Conservation (phyloP, 2,113 vertebrate genomes). For the Pampusana beccarii region DNA sequence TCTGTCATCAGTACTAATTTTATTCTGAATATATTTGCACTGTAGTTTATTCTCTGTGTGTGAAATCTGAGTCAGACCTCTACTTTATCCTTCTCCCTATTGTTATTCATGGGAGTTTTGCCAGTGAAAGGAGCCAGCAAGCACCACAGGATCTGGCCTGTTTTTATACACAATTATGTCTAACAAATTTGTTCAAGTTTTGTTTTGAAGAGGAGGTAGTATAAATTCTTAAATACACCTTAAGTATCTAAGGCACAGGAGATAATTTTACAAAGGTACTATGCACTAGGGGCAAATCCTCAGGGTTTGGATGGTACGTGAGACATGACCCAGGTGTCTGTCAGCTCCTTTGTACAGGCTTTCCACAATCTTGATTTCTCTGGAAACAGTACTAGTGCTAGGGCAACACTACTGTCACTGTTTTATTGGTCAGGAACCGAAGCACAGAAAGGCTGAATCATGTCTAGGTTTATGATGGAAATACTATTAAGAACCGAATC, state of each 20-base stretch:
- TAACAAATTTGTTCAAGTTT: not conserved
- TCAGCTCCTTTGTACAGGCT: rapidly evolving
- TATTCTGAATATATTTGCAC: not conserved
- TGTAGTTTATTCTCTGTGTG: not conserved
- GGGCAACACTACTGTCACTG: not conserved
- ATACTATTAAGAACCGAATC: not conserved
- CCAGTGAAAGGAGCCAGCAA: not conserved
- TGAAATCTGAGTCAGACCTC: not conserved
- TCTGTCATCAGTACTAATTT: not conserved
- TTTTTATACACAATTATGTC: not conserved
- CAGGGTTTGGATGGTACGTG: rapidly evolving
- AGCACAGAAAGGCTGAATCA: not conserved
- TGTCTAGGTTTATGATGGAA: not conserved
- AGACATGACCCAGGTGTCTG: not conserved
- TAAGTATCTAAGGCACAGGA: not conserved
- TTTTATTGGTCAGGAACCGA: not conserved
- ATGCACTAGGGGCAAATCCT: not conserved
- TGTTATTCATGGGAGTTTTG: not conserved
- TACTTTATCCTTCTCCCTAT: not conserved
- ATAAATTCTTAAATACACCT: not conserved
- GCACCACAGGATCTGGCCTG: not conserved
- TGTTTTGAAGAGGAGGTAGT: not conserved
- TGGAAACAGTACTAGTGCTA: not conserved
- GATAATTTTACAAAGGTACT: not conserved
- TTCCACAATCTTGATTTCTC: not conserved